phyloP scores from a whole-genome alignment of 2,888 invertebrate species.

The Brachynemurus nebulosus region DNA sequence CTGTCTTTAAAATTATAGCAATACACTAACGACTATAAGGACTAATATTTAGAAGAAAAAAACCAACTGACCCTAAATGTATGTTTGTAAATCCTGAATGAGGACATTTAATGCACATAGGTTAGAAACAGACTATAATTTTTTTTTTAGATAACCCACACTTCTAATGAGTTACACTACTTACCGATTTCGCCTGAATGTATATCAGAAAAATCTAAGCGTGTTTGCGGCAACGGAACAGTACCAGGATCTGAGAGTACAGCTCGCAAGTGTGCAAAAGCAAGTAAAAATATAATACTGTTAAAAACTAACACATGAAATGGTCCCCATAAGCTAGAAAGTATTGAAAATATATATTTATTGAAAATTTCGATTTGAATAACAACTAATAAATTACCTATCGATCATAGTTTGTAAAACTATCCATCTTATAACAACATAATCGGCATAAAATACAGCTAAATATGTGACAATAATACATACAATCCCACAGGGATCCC shows the following conservation, averaged over 20 bases:
- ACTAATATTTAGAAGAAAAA: too few species aligned
- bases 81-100: too few species aligned
- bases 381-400: slow-evolving; percentile 43
- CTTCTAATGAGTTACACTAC: too few species aligned
- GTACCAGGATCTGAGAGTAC: slow-evolving; percentile 83
- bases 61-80: too few species aligned
- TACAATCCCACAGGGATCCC: slow-evolving; percentile 73
- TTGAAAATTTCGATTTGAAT: background rate
- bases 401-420: slow-evolving; percentile 66
- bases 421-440: slow-evolving; percentile 73
- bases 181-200: slow-evolving; percentile 43
- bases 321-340: slow-evolving; percentile 64
- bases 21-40: too few species aligned
- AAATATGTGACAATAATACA: slow-evolving; percentile 68
- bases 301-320: slow-evolving; percentile 70
- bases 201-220: slow-evolving; percentile 68
- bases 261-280: slow-evolving; percentile 67
- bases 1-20: too few species aligned
- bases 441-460: slow-evolving; percentile 74
- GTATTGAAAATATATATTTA: slow-evolving; percentile 8
- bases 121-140: too few species aligned
- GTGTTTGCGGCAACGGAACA: slow-evolving; percentile 59
- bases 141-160: too few species aligned
- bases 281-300: slow-evolving; percentile 55
- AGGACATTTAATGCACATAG: too few species aligned